Percentiles rank a stretch among this genome's conserved stretches.
These are phyloP conservation scores for Ormyrus pomaceus DNA, from an alignment of 2,888 invertebrate genomes.

Conservation along the genomic window DNA sequence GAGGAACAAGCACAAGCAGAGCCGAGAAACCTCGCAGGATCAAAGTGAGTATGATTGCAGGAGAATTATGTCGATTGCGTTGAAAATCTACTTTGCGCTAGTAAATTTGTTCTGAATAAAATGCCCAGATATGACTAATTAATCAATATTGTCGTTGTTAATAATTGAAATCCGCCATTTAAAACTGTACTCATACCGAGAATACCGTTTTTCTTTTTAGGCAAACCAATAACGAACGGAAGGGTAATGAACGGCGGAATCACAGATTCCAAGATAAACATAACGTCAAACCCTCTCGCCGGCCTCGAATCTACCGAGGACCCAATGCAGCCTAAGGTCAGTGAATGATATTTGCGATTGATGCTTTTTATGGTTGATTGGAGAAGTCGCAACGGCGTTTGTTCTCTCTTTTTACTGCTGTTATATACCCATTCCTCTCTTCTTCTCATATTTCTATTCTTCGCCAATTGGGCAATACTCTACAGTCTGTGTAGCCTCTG, in stretches of 20 bases:
- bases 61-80: too few relatives aligned
- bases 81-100: too few relatives aligned
- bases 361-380: constrained; percentile 54
- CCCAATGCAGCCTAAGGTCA: constrained; percentile 74
- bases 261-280: constrained; percentile 80
- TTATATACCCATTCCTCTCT: constrained; percentile 18
- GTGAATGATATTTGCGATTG: constrained; percentile 60
- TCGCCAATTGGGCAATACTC: constrained; percentile 40
- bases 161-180: too few relatives aligned
- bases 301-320: constrained; percentile 82
- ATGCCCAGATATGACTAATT: too few relatives aligned
- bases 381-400: constrained; percentile 48
- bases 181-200: too few relatives aligned
- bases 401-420: constrained; percentile 35
- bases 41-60: constrained; percentile 64
- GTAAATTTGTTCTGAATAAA: too few relatives aligned
- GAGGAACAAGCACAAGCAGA: constrained; percentile 77
- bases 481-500: constrained; percentile 51
- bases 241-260: constrained; percentile 74
- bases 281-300: constrained; percentile 86
- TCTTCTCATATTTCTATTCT: constrained; percentile 23
- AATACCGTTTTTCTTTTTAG: constrained; percentile 58
- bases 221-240: constrained; percentile 73
- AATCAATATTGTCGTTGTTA: too few relatives aligned
- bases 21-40: constrained; percentile 70